Percentiles rank a stretch among this genome's conserved stretches.
Evolutionary conservation across 1,140 invertebrate genomes (phyloP).

Genomic region (Papilio helenus): DNA sequence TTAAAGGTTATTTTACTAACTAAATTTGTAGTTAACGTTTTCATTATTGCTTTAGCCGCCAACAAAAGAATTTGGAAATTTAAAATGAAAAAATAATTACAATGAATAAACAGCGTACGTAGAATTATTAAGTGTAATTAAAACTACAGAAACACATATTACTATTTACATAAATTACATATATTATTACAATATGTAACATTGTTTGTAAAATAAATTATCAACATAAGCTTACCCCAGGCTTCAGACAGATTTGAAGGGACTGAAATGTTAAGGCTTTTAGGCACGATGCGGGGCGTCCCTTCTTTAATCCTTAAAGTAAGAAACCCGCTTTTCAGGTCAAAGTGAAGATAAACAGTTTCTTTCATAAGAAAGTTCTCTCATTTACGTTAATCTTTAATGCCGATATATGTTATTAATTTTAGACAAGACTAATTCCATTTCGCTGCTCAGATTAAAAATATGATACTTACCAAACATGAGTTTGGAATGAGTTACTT

Average conservation of each 20-base stretch:
- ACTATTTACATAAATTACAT: not conserved
- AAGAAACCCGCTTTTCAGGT: slow-evolving; percentile 21
- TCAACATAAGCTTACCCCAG: slow-evolving; percentile 19
- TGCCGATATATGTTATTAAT: not conserved
- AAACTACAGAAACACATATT: not conserved
- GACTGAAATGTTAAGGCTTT: slow-evolving; percentile 27
- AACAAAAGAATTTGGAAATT: not conserved
- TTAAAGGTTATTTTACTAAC: not conserved
- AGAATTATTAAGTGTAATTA: not conserved
- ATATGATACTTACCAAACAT: too few species aligned
- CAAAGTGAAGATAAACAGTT: slow-evolving; percentile 8
- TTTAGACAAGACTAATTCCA: not conserved
- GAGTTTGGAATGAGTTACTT: not conserved
- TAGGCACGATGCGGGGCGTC: not conserved
- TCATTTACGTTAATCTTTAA: not conserved
- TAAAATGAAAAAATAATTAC: too few species aligned
- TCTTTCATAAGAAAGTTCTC: not conserved
- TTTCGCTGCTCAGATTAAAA: not conserved
- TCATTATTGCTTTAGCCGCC: not conserved
- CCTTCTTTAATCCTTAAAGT: slow-evolving; percentile 22
- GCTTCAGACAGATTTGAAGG: slow-evolving; percentile 20
- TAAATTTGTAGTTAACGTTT: not conserved
- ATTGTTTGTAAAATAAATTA: slow-evolving; percentile 20
- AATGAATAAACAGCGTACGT: not conserved
- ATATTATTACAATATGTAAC: not conserved